phyloP scores from a whole-genome alignment of 30 jellyfish, hydroid and myxozoan species.

The Aurelia sp. region DNA sequence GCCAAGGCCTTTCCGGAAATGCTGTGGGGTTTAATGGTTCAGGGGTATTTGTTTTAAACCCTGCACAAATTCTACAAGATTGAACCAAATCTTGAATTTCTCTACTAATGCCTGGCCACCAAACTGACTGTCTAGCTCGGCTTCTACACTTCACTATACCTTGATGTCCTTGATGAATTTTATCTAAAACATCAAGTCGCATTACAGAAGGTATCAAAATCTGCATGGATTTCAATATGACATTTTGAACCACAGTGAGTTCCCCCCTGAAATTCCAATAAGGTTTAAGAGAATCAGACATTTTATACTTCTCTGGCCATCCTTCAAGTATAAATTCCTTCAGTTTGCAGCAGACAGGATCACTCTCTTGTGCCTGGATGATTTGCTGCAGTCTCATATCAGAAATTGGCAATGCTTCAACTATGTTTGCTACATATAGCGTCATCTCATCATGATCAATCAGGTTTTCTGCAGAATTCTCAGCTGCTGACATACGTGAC shows the following conservation, averaged over 20 bases:
- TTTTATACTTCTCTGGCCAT: conserved; percentile 51
- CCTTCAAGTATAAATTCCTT: conserved; percentile 28
- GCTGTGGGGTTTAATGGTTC: neutral
- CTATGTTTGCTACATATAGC: conserved; percentile 1
- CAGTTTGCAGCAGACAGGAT: conserved; percentile 41
- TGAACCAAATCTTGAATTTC: conserved; percentile 41
- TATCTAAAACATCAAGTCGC: conserved; percentile 18
- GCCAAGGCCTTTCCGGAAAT: conserved; percentile 5
- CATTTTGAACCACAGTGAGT: conserved; percentile 29
- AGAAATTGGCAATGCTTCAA: conserved; percentile 43
- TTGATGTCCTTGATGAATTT: too few relatives aligned
- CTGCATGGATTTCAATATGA: conserved; percentile 40
- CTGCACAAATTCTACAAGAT: conserved; percentile 39
- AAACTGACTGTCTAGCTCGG: conserved; percentile 50
- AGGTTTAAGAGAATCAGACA: conserved; percentile 44
- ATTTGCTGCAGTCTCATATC: conserved; percentile 53
- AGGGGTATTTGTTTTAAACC: neutral
- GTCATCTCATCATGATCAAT: conserved; percentile 48
- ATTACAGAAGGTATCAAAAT: conserved; percentile 65
- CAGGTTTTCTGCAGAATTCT: conserved; percentile 39
- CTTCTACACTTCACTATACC: neutral
- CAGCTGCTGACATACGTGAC: conserved; percentile 46
- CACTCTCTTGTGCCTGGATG: conserved; percentile 46
- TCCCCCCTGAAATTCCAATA: neutral
- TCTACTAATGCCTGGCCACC: conserved; percentile 67